Evolutionary conservation across 2,797 vertebrate genomes (phyloP).

Genomic region (Cyclopterus lumpus): DNA sequence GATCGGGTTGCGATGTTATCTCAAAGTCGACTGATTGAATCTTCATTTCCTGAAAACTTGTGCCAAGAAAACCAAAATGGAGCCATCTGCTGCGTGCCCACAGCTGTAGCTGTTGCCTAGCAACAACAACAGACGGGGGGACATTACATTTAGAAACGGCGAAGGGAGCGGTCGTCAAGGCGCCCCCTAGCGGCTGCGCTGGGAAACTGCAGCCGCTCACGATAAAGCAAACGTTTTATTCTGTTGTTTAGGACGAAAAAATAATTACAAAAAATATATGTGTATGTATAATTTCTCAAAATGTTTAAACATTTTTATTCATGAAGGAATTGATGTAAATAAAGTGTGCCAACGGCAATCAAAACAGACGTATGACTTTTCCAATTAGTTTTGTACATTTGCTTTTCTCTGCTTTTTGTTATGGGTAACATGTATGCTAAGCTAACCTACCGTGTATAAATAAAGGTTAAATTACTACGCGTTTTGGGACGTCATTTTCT

Average conservation of each 20-base stretch:
- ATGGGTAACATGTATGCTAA: background rate
- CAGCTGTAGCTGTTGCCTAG: slow-evolving; percentile 34
- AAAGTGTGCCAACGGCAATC: too few species aligned
- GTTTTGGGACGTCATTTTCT: background rate
- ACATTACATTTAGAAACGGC: background rate
- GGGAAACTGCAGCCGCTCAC: background rate
- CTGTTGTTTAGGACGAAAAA: too few species aligned
- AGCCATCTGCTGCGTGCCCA: slow-evolving; percentile 42
- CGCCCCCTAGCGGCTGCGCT: slow-evolving; percentile 14
- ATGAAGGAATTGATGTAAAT: background rate
- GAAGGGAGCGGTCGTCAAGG: background rate
- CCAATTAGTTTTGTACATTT: too few species aligned
- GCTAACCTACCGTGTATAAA: background rate
- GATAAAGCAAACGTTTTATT: background rate
- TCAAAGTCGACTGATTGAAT: slow-evolving; percentile 38
- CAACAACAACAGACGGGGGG: slow-evolving; percentile 48
- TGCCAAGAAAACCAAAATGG: slow-evolving; percentile 33
- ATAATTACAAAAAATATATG: background rate
- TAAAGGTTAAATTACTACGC: background rate
- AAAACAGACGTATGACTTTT: too few species aligned
- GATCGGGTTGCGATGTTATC: slow-evolving; percentile 34
- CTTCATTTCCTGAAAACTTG: slow-evolving; percentile 41
- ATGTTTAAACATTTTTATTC: too few species aligned
- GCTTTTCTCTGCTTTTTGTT: background rate
- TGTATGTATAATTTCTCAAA: background rate